phyloP scores from a whole-genome alignment of 2,888 invertebrate genomes.

The Glaucopsyche alexis region DNA sequence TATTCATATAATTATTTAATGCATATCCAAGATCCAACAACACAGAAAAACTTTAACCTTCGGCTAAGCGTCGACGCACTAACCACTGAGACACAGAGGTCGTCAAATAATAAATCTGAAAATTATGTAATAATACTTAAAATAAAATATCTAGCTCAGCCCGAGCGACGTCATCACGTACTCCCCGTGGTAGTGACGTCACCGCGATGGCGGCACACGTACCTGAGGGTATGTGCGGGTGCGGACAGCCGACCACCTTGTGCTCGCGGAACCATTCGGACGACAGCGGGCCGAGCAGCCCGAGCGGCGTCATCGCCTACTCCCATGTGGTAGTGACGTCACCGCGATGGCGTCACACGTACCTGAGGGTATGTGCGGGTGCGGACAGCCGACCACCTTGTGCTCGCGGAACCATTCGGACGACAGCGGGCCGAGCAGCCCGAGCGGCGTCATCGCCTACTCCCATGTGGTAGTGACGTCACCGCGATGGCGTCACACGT shows the following conservation, averaged over 20 bases:
- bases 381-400: constrained; percentile 98
- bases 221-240: constrained; percentile 97
- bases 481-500: background rate
- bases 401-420: constrained; percentile 96
- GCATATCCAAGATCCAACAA: no score
- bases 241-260: constrained; percentile 98
- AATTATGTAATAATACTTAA: no score
- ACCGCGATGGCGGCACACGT: background rate
- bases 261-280: constrained; percentile 96
- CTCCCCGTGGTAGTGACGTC: background rate
- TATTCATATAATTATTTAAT: no score
- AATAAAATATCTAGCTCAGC: no score
- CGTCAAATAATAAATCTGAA: no score
- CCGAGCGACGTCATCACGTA: no score
- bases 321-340: background rate
- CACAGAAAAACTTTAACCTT: no score
- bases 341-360: background rate
- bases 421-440: constrained; percentile 95
- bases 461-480: constrained; percentile 49
- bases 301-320: no score
- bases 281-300: constrained; percentile 95
- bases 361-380: constrained; percentile 97
- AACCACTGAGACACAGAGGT: no score
- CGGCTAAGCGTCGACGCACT: no score
- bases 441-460: constrained; percentile 96